phyloP scores from a whole-genome alignment of 1,140 invertebrate species.

The Hycleus phaleratus region DNA sequence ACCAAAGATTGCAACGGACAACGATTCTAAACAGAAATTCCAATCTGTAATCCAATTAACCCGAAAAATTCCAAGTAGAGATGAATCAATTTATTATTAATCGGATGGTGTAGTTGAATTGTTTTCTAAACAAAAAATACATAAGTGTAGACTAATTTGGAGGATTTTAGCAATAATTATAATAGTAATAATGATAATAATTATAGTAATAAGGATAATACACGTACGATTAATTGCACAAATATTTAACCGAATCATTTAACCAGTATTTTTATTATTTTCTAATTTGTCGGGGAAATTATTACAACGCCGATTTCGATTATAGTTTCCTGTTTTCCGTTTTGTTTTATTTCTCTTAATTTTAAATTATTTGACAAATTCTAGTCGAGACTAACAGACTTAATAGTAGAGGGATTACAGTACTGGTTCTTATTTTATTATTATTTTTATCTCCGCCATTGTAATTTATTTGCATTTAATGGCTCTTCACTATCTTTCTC shows the following conservation, averaged over 20 bases:
- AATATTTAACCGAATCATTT: too few relatives aligned
- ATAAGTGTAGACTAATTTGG: neutral
- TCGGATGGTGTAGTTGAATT: neutral
- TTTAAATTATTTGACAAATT: neutral
- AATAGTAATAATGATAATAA: neutral
- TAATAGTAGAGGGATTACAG: neutral
- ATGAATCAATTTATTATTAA: neutral
- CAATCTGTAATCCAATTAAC: constrained; percentile 9
- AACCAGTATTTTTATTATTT: too few relatives aligned
- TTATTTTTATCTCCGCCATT: too few relatives aligned
- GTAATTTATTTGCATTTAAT: too few relatives aligned
- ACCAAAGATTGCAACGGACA: constrained; percentile 15
- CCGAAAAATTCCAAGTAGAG: constrained; percentile 16
- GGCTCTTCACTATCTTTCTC: too few relatives aligned
- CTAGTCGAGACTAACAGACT: constrained; percentile 14
- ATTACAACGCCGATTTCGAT: too few relatives aligned
- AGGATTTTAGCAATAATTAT: neutral
- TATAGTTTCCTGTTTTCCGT: too few relatives aligned
- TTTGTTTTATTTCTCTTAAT: too few relatives aligned
- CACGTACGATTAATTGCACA: neutral
- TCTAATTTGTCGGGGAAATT: too few relatives aligned
- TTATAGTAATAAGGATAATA: neutral
- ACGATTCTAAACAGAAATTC: constrained; percentile 5
- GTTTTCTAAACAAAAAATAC: neutral
- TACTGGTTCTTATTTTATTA: neutral